phyloP scores from a whole-genome alignment of 1,140 invertebrate species.

The Drosophila fuyamai region DNA sequence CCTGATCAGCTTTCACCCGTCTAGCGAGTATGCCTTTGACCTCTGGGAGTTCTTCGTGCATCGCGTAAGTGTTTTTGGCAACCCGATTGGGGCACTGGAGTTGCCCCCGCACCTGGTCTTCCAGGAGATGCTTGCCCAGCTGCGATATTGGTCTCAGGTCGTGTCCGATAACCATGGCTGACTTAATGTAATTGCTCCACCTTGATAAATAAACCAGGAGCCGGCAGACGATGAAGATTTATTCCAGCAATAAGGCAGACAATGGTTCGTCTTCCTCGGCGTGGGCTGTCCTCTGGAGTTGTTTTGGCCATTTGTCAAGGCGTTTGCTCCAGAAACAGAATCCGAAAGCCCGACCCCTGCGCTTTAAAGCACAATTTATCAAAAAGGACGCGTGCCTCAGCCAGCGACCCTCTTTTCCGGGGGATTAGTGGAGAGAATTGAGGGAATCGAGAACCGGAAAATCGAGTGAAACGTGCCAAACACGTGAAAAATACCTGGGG shows the following conservation, averaged over 20 bases:
- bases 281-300: constrained; percentile 58
- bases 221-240: constrained; percentile 67
- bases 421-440: constrained; percentile 55
- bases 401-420: constrained; percentile 40
- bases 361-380: constrained; percentile 82
- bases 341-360: constrained; percentile 8
- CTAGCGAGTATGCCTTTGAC: constrained; percentile 93
- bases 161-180: constrained; percentile 40
- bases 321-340: constrained; percentile 35
- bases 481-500: constrained; percentile 96
- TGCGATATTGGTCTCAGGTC: constrained; percentile 53
- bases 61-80: constrained; percentile 92
- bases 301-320: constrained; percentile 74
- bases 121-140: constrained; percentile 49
- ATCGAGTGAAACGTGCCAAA: constrained; percentile 92
- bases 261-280: constrained; percentile 38
- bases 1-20: constrained; percentile 95
- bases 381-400: constrained; percentile 53
- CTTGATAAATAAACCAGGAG: constrained; percentile 74
- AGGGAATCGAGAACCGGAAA: constrained; percentile 87
- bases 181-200: constrained; percentile 76
- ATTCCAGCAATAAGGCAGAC: constrained; percentile 66
- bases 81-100: constrained; percentile 41
- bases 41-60: constrained; percentile 95
- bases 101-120: constrained; percentile 34